Evolutionary conservation across 2,888 invertebrate species (phyloP).

Genomic region (Harmothoe impar): DNA sequence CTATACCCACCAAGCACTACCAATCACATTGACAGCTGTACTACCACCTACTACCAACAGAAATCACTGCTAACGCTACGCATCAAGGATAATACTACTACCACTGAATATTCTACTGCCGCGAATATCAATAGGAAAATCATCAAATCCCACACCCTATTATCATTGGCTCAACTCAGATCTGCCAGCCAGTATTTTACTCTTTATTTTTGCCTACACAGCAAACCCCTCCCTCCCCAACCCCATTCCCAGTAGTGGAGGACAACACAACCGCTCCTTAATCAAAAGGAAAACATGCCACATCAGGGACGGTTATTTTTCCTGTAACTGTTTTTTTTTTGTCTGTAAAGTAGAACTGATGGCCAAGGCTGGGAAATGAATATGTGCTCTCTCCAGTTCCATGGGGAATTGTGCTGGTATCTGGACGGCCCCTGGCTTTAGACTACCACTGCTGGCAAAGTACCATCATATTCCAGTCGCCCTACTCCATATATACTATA

Average conservation of each 20-base stretch:
- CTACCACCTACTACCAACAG: constrained; percentile 25
- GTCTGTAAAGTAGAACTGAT: background rate
- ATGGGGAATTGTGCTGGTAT: background rate
- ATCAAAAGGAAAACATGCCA: background rate
- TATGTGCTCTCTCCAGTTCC: background rate
- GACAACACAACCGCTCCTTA: background rate
- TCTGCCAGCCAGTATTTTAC: too few species aligned
- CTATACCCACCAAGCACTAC: background rate
- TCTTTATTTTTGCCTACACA: too few species aligned
- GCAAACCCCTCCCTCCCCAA: too few species aligned
- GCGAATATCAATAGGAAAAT: too few species aligned
- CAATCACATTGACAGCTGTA: background rate
- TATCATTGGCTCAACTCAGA: too few species aligned
- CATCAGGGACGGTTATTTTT: constrained; percentile 1
- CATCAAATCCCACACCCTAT: too few species aligned
- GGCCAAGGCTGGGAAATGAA: background rate
- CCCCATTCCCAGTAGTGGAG: background rate
- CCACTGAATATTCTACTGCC: background rate
- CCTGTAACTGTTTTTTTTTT: background rate
- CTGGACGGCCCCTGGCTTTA: background rate
- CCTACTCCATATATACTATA: too few species aligned
- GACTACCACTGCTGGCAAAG: background rate
- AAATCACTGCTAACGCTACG: background rate
- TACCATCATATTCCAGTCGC: background rate
- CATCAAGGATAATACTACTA: background rate